These are phyloP conservation scores for Sericinus montela DNA, from an alignment of 2,888 invertebrate species.

Conservation along the genomic window DNA sequence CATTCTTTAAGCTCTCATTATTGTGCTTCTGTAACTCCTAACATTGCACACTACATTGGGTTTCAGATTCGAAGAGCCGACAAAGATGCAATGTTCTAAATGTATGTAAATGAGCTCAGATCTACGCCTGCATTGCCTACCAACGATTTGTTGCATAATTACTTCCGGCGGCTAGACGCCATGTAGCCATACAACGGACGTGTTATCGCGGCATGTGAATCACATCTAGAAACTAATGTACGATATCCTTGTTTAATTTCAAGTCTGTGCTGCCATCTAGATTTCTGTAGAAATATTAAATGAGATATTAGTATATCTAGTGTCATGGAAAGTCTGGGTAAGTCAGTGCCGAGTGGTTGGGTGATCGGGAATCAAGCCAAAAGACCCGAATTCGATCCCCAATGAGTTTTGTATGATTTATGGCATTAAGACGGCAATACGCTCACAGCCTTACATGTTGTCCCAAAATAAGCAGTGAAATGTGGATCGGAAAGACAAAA, in stretches of 20 bases:
- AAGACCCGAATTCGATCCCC: no score
- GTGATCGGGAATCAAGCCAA: no score
- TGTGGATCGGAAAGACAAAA: no score
- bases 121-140: slow-evolving; percentile 1
- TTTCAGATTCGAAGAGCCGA: not conserved
- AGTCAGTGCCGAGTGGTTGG: no score
- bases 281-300: not conserved
- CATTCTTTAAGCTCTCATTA: no score
- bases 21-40: no score
- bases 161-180: slow-evolving; percentile 26
- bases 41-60: not conserved
- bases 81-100: slow-evolving; percentile 7
- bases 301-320: no score
- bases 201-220: slow-evolving; percentile 5
- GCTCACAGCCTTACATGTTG: no score
- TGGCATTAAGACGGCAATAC: no score
- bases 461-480: no score
- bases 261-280: slow-evolving; percentile 1
- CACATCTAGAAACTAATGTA: not conserved
- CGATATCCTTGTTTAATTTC: not conserved
- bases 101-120: slow-evolving; percentile 14
- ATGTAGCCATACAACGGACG: slow-evolving; percentile 13
- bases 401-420: no score
- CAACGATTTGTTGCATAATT: slow-evolving; percentile 29
- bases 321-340: no score